Evolutionary conservation across 2,888 invertebrate genomes (phyloP).

Genomic region (Tipula helvola): DNA sequence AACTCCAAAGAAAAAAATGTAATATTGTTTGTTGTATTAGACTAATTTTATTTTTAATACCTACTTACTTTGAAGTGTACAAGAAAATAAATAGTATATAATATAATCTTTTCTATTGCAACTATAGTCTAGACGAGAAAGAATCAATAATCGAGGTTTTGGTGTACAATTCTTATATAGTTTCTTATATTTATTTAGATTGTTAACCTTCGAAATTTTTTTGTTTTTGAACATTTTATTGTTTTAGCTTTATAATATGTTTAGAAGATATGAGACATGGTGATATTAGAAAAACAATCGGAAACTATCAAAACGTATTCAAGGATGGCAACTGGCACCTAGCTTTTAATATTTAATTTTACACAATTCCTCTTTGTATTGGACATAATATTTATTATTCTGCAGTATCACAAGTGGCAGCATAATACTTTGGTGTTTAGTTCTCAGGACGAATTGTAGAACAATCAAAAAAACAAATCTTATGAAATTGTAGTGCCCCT

Average conservation of each 20-base stretch:
- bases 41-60: neutral
- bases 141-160: neutral
- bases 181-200: neutral
- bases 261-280: neutral
- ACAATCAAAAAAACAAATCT: no score
- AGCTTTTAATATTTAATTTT: no score
- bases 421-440: no score
- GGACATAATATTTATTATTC: no score
- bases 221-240: neutral
- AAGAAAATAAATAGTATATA: neutral
- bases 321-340: neutral
- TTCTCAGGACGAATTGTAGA: no score
- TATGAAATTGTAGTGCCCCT: no score
- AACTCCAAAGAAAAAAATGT: neutral
- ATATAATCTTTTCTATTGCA: neutral
- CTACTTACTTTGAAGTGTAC: neutral
- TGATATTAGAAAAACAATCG: neutral
- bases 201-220: neutral
- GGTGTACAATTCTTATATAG: neutral
- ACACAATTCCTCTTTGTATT: no score
- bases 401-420: no score
- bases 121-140: neutral
- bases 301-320: neutral
- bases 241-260: neutral
- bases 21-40: neutral